These are phyloP conservation scores for Drosophila meridionalis DNA, from an alignment of 2,888 invertebrate species.

Conservation along the genomic window DNA sequence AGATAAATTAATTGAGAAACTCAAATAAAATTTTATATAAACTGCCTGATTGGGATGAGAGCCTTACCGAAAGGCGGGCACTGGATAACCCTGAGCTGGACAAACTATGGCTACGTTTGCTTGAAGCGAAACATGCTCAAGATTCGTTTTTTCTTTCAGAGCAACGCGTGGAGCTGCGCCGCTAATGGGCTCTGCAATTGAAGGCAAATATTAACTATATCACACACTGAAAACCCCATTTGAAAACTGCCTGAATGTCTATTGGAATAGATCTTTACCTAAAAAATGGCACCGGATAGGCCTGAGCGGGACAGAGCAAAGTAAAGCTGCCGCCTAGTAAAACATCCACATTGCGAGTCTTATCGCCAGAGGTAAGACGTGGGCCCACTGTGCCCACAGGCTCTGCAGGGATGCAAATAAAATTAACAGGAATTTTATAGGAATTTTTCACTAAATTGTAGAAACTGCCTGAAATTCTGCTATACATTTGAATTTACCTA, in stretches of 20 bases:
- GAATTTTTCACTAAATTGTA: not conserved
- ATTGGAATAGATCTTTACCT: conserved; percentile 85
- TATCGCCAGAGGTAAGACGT: conserved; percentile 90
- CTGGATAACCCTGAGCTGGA: conserved; percentile 87
- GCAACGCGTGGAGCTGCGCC: conserved; percentile 89
- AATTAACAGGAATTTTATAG: not conserved
- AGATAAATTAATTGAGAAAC: conserved; percentile 43
- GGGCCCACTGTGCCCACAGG: conserved; percentile 84
- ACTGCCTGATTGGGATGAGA: conserved; percentile 37
- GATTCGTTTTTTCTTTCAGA: conserved; percentile 83
- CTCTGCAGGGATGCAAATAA: conserved; percentile 49
- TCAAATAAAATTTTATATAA: conserved; percentile 5
- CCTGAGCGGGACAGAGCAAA: conserved; percentile 88
- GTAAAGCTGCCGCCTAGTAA: conserved; percentile 74
- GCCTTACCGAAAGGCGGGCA: conserved; percentile 87
- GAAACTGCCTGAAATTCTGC: conserved; percentile 53
- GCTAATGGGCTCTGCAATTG: conserved; percentile 88
- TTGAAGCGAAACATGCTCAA: conserved; percentile 84
- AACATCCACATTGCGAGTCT: conserved; percentile 82
- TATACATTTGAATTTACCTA: conserved; percentile 86
- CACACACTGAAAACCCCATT: not conserved
- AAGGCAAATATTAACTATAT: not conserved
- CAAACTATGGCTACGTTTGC: conserved; percentile 80
- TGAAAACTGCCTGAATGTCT: conserved; percentile 49
- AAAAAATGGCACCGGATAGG: conserved; percentile 88